Percentiles rank a stretch among this genome's conserved stretches.
These are phyloP conservation scores for Sinohyriopsis cumingii DNA, from an alignment of 2,888 invertebrate species.

Conservation along the genomic window DNA sequence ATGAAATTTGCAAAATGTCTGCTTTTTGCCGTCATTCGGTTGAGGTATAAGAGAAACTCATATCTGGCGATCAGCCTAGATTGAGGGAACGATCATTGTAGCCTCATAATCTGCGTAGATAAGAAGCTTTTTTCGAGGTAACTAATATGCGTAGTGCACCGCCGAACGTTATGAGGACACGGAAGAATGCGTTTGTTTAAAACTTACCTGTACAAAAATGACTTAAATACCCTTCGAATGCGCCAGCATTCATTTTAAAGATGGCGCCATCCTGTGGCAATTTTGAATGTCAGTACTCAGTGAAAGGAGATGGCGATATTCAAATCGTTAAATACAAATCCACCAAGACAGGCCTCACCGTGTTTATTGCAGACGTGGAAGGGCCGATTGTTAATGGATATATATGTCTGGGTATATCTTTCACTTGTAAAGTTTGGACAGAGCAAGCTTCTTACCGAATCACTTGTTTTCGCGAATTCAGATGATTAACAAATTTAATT, in stretches of 20 bases:
- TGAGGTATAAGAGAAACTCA: too few species aligned
- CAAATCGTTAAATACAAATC: slow-evolving; percentile 88
- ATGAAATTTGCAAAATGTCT: too few species aligned
- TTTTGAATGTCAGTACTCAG: slow-evolving; percentile 58
- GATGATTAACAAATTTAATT: slow-evolving; percentile 1
- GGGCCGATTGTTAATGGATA: slow-evolving; percentile 93
- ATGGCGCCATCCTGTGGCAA: slow-evolving; percentile 24
- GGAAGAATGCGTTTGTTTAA: too few species aligned
- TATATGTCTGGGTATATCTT: slow-evolving; percentile 84
- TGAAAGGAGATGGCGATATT: slow-evolving; percentile 74
- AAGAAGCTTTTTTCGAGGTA: too few species aligned
- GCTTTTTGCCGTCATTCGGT: too few species aligned
- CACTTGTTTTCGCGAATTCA: slow-evolving; percentile 3
- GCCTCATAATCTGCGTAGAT: too few species aligned
- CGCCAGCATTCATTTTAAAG: slow-evolving; percentile 2
- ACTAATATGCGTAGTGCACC: too few species aligned
- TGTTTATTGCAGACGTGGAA: slow-evolving; percentile 88
- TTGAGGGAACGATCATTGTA: too few species aligned
- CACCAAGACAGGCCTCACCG: slow-evolving; percentile 84
- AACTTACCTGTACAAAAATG: too few species aligned
- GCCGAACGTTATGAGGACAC: accelerated
- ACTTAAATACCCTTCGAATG: too few species aligned
- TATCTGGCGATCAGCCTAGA: too few species aligned
- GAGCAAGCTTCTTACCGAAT: background rate
- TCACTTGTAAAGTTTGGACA: background rate